phyloP scores from a whole-genome alignment of 2,113 vertebrate species.

The Nothobranchius furzeri region DNA sequence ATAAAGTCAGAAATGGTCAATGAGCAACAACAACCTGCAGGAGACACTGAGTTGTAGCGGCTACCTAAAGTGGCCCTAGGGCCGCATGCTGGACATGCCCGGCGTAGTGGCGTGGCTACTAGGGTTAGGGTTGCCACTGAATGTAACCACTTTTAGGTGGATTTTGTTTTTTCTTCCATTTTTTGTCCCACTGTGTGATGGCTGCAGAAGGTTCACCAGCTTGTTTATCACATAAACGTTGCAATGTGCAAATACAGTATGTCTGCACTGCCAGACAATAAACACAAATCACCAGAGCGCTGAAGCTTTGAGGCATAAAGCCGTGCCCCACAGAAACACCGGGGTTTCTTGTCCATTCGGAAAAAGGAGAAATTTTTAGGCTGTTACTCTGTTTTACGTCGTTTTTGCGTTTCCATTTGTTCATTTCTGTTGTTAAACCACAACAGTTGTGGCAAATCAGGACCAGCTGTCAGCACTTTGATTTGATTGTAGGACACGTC shows the following conservation, averaged over 20 bases:
- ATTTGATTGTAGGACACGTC: conserved; percentile 75
- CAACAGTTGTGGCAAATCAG: conserved; percentile 71
- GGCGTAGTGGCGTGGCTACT: too few species aligned
- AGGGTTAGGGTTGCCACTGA: too few species aligned
- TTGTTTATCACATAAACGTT: background rate
- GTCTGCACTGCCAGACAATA: background rate
- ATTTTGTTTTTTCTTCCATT: too few species aligned
- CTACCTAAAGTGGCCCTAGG: too few species aligned
- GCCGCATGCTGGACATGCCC: too few species aligned
- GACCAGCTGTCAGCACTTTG: conserved; percentile 77
- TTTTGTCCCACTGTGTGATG: background rate
- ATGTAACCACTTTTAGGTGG: too few species aligned
- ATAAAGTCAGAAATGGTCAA: too few species aligned
- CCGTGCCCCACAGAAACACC: background rate
- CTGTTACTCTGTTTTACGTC: conserved; percentile 38
- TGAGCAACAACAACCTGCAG: too few species aligned
- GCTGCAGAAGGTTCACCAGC: too few species aligned
- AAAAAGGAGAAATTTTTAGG: conserved; percentile 26
- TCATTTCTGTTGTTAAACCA: conserved; percentile 60
- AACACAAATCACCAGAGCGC: background rate
- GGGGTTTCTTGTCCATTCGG: conserved; percentile 20
- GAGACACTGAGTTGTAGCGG: too few species aligned
- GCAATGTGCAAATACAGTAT: background rate
- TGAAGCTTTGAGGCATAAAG: background rate
- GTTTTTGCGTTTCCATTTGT: conserved; percentile 49